phyloP scores from a whole-genome alignment of 2,113 vertebrate species.

The Australoheros scitulus region DNA sequence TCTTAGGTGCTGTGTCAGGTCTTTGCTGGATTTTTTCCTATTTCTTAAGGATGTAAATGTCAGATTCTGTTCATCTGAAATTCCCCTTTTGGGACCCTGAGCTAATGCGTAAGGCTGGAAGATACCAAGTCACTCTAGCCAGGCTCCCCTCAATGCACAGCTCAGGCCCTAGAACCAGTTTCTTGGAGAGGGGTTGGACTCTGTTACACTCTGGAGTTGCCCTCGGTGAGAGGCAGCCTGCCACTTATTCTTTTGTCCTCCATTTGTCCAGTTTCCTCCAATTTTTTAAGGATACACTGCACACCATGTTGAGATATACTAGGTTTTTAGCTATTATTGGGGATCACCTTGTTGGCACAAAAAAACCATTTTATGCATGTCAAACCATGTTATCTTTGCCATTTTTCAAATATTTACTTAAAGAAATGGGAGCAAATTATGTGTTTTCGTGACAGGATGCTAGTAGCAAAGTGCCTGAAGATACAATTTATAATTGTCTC shows the following conservation, averaged over 20 bases:
- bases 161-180: no score
- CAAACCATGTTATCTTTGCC: neutral
- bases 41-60: no score
- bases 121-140: no score
- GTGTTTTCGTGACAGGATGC: neutral
- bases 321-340: neutral
- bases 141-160: no score
- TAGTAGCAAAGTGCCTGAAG: neutral
- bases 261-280: neutral
- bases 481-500: neutral
- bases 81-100: no score
- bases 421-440: neutral
- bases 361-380: neutral
- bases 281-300: neutral
- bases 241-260: neutral
- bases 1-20: no score
- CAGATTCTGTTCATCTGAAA: no score
- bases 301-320: neutral
- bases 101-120: no score
- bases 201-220: no score
- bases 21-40: no score
- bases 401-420: neutral
- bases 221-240: neutral
- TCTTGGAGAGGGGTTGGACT: no score
- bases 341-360: neutral